A percentile compares a stretch with the other conserved stretches of the same genome.
Evolutionary conservation across 2,797 vertebrate genomes (phyloP).

Genomic region (Spondyliosoma cantharus): DNA sequence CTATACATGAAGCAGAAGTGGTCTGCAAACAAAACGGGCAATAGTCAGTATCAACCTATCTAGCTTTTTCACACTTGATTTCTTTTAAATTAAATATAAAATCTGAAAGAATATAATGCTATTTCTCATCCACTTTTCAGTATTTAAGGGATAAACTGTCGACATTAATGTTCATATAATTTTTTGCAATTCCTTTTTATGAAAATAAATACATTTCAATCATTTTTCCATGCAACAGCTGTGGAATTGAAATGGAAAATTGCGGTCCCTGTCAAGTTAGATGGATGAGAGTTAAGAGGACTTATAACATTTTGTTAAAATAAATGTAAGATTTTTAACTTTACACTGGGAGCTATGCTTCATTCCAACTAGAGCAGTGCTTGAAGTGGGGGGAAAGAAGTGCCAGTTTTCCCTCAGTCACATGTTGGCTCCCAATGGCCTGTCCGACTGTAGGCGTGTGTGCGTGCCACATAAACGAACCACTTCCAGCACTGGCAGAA

Average conservation of each 20-base stretch:
- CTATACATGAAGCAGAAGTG: neutral
- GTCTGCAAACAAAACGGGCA: neutral
- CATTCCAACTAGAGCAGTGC: no score
- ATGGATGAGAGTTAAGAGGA: neutral
- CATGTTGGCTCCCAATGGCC: no score
- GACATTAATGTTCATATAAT: no score
- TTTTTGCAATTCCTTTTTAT: no score
- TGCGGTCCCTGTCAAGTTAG: neutral
- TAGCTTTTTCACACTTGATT: neutral
- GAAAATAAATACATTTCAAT: neutral
- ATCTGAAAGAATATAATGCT: neutral
- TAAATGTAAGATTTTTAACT: neutral
- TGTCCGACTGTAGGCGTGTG: no score
- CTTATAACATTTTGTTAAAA: neutral
- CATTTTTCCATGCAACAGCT: neutral
- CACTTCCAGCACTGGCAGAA: no score
- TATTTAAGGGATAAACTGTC: neutral
- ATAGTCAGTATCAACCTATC: no score
- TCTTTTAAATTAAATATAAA: neutral
- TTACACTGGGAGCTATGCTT: neutral
- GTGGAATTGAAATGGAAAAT: neutral
- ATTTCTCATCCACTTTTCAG: neutral
- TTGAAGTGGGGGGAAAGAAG: no score
- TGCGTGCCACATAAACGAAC: no score
- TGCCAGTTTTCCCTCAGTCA: no score